Conservation (phyloP, 2,797 vertebrate species). For the Diglossa cyanea region DNA sequence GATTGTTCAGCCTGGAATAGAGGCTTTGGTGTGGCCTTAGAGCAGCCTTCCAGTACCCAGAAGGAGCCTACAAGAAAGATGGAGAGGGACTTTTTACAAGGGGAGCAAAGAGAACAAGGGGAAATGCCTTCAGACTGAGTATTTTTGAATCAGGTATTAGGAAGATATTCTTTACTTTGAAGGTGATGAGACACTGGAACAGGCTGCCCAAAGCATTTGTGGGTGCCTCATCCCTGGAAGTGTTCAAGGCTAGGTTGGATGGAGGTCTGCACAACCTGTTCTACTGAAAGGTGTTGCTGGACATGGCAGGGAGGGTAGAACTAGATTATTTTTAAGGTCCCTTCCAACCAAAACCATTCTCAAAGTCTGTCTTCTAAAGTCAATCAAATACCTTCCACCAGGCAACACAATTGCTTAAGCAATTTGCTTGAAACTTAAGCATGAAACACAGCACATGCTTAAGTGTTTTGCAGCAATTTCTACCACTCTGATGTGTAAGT, state of each 20-base stretch:
- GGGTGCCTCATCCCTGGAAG: neutral
- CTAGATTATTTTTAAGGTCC: neutral
- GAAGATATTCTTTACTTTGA: neutral
- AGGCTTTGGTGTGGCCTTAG: neutral
- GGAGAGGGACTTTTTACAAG: neutral
- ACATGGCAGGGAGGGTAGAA: neutral
- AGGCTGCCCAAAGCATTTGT: neutral
- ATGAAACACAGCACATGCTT: neutral
- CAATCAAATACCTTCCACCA: neutral
- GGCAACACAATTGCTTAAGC: neutral
- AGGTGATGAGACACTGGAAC: neutral
- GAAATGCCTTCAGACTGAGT: neutral
- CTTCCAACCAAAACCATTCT: neutral
- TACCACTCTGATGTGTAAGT: too few species aligned
- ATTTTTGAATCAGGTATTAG: neutral
- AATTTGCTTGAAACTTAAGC: neutral
- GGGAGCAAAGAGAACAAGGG: neutral
- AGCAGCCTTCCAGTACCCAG: neutral
- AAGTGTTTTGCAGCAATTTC: neutral
- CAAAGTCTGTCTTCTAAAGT: neutral
- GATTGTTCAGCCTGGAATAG: neutral
- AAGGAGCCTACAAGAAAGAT: neutral
- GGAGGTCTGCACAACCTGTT: neutral
- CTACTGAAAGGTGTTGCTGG: neutral
- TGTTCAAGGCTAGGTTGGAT: neutral